Conservation (phyloP, 2,888 invertebrate genomes). For the Lithosia quadra region DNA sequence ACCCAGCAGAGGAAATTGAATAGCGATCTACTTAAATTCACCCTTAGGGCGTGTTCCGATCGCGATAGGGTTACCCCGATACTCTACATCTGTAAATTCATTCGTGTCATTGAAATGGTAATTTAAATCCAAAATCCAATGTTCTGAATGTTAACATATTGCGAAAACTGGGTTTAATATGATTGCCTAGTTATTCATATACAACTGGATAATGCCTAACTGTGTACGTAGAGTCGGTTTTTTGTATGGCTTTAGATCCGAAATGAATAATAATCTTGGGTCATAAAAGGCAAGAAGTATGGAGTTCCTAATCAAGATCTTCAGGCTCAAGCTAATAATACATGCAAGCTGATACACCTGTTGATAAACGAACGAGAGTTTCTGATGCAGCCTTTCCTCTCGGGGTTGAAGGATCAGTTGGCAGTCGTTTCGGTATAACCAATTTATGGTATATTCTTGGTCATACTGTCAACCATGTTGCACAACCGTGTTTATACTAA, state of each 20-base stretch:
- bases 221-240: not conserved
- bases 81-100: constrained; percentile 34
- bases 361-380: too few species aligned
- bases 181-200: not conserved
- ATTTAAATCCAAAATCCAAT: constrained; percentile 27
- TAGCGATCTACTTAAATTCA: constrained; percentile 65
- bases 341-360: too few species aligned
- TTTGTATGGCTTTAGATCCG: not conserved
- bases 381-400: too few species aligned
- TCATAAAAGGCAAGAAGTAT: too few species aligned
- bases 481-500: too few species aligned
- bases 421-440: too few species aligned
- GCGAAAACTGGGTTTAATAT: not conserved
- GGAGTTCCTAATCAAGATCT: too few species aligned
- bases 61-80: constrained; percentile 36
- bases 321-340: too few species aligned
- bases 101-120: constrained; percentile 31
- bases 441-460: too few species aligned
- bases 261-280: not conserved
- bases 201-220: not conserved
- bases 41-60: constrained; percentile 54
- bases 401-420: too few species aligned
- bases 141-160: constrained; percentile 10
- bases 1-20: constrained; percentile 68
- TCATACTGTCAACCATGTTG: too few species aligned